A percentile compares a stretch with the other conserved stretches of the same genome.
Conservation (phyloP, 2,113 vertebrate species). For the Grallaria varia region DNA sequence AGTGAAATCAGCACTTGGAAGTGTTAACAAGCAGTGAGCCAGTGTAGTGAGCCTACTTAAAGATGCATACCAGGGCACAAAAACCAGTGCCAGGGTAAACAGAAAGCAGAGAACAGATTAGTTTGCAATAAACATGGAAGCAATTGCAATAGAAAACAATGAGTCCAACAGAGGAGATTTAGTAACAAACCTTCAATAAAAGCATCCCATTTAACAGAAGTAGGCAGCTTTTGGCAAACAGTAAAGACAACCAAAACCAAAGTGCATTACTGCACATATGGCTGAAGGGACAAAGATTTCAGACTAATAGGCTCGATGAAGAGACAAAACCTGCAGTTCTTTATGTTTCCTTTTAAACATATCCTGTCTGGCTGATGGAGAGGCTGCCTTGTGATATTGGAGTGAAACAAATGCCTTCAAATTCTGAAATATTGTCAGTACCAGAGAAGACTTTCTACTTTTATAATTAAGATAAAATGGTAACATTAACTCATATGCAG, state of each 20-base stretch:
- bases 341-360: background rate
- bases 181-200: conserved; percentile 2
- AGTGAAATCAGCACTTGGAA: conserved; percentile 24
- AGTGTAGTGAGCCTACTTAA: background rate
- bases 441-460: background rate
- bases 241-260: background rate
- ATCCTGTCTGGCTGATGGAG: background rate
- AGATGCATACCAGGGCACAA: conserved; percentile 9
- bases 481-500: background rate
- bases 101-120: conserved; percentile 15
- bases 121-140: conserved; percentile 35
- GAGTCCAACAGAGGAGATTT: background rate
- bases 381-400: background rate
- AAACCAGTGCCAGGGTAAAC: conserved; percentile 15
- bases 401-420: rapidly evolving
- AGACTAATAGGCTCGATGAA: background rate
- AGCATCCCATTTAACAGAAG: background rate
- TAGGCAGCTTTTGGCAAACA: background rate
- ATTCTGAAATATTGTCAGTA: background rate
- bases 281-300: background rate
- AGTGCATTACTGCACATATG: background rate
- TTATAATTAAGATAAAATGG: background rate
- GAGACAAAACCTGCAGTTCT: background rate
- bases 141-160: conserved; percentile 33
- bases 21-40: conserved; percentile 7